phyloP scores from a whole-genome alignment of 2,113 vertebrate species.

The Recurvirostra avosetta region DNA sequence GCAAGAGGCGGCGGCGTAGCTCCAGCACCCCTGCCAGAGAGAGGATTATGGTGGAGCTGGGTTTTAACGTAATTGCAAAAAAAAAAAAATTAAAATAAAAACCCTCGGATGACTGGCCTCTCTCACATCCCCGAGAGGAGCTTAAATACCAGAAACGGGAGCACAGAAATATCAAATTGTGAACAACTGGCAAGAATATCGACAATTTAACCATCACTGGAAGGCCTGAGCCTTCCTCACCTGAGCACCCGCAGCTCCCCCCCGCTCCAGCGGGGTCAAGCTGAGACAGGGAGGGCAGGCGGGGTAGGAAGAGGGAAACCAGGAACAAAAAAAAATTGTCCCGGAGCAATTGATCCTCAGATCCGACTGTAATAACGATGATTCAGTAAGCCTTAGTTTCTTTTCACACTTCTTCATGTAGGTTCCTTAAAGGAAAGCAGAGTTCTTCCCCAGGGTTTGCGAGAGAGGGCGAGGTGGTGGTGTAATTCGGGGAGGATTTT shows the following conservation, averaged over 20 bases:
- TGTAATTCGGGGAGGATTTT: background rate
- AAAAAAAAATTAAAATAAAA: background rate
- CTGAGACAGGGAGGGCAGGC: fast-evolving
- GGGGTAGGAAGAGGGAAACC: background rate
- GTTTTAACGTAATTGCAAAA: background rate
- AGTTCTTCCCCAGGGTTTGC: background rate
- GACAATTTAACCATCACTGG: background rate
- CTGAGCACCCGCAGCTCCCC: fast-evolving
- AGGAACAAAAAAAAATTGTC: background rate
- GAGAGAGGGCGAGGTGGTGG: background rate
- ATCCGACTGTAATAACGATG: background rate
- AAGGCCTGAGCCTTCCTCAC: background rate
- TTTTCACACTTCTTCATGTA: background rate
- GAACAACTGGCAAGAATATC: background rate
- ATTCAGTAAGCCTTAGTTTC: background rate
- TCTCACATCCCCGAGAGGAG: too few relatives aligned
- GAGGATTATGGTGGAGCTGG: background rate
- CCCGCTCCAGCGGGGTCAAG: background rate
- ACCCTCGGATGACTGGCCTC: background rate
- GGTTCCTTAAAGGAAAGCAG: background rate
- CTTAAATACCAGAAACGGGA: background rate
- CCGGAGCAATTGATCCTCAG: background rate
- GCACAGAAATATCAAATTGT: background rate
- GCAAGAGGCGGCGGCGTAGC: background rate
- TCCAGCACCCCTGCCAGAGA: background rate